A percentile compares a stretch with the other conserved stretches of the same genome.
These are phyloP conservation scores for Empis livida DNA, from an alignment of 2,888 invertebrate species.

Conservation along the genomic window DNA sequence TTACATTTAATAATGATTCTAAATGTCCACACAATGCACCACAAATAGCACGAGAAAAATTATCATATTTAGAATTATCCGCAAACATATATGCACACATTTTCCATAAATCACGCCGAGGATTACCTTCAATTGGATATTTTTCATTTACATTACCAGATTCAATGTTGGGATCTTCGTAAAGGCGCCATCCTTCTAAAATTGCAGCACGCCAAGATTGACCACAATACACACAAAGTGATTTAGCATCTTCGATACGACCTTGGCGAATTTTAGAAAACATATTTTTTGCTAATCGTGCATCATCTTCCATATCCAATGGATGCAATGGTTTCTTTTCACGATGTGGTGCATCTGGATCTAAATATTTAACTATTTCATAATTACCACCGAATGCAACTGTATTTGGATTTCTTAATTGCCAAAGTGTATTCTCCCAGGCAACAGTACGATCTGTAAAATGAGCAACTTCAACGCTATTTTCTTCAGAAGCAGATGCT, in stretches of 20 bases:
- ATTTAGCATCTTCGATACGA: constrained; percentile 70
- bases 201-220: constrained; percentile 87
- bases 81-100: constrained; percentile 53
- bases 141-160: constrained; percentile 31
- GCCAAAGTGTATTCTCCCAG: constrained; percentile 86
- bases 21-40: constrained; percentile 76
- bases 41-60: constrained; percentile 52
- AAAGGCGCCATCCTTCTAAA: constrained; percentile 78
- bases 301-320: constrained; percentile 73
- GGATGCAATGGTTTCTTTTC: constrained; percentile 70
- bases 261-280: constrained; percentile 76
- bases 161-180: constrained; percentile 72
- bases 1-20: constrained; percentile 57
- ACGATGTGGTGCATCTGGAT: constrained; percentile 80
- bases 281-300: constrained; percentile 39
- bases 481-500: constrained; percentile 53
- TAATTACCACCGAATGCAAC: constrained; percentile 45
- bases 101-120: constrained; percentile 67
- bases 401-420: constrained; percentile 43
- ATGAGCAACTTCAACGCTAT: constrained; percentile 44
- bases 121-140: constrained; percentile 63
- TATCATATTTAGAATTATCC: constrained; percentile 40
- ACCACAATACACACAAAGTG: constrained; percentile 71
- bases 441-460: constrained; percentile 72
- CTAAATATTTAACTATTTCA: constrained; percentile 54